A percentile compares a stretch with the other conserved stretches of the same genome.
These are phyloP conservation scores for Pyrrhosoma nymphula DNA, from an alignment of 2,888 invertebrate genomes.

Conservation along the genomic window DNA sequence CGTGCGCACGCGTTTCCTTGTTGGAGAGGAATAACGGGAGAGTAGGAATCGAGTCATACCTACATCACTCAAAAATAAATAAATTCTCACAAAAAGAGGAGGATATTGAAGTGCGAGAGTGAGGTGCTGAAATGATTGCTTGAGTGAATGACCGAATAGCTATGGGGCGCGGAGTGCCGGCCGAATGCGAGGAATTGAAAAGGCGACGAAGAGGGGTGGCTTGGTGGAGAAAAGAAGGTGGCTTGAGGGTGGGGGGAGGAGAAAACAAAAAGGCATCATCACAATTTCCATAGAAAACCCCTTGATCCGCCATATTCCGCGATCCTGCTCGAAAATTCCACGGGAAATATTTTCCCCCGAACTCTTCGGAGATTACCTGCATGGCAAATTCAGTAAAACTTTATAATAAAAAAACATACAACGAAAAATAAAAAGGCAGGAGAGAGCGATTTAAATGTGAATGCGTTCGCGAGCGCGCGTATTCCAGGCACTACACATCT, in stretches of 20 bases:
- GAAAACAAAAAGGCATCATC: background rate
- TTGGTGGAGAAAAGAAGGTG: background rate
- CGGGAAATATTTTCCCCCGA: background rate
- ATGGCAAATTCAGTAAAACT: background rate
- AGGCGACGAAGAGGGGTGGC: background rate
- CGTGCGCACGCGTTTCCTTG: background rate
- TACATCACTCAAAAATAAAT: background rate
- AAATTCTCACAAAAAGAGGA: background rate
- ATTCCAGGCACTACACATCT: background rate
- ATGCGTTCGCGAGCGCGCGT: background rate
- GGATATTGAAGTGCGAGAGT: background rate
- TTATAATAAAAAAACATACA: background rate
- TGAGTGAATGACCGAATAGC: constrained; percentile 23
- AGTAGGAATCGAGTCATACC: background rate
- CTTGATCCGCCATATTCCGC: background rate
- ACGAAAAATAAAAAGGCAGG: too few species aligned
- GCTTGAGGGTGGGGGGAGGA: too few species aligned
- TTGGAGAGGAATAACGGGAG: background rate
- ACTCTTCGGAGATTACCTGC: background rate
- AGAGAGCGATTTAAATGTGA: background rate
- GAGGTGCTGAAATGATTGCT: constrained; percentile 46
- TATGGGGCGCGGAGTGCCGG: background rate
- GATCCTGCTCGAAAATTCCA: background rate
- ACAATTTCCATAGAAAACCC: background rate
- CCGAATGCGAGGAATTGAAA: constrained; percentile 33